Evolutionary conservation across 2,888 invertebrate species (phyloP).

Genomic region (Drosophila lacicola): DNA sequence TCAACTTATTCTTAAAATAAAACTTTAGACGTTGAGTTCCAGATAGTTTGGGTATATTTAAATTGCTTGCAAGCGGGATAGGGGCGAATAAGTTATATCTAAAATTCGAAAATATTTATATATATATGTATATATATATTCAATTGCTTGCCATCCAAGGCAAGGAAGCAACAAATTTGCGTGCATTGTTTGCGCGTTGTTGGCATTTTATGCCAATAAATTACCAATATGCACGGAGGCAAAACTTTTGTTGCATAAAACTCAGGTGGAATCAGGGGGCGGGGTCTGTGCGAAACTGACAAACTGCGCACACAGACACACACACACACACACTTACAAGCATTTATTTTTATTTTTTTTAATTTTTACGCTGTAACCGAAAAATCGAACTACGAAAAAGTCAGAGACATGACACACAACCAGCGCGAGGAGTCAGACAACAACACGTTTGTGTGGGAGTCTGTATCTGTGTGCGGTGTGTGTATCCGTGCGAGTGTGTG

Average conservation of each 20-base stretch:
- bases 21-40: too few relatives aligned
- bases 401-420: slow-evolving; percentile 54
- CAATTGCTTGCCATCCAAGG: slow-evolving; percentile 25
- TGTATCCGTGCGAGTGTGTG: too few relatives aligned
- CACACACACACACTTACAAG: slow-evolving; percentile 28
- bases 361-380: slow-evolving; percentile 56
- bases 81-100: too few relatives aligned
- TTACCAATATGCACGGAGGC: slow-evolving; percentile 76
- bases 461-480: slow-evolving; percentile 20
- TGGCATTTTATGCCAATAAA: slow-evolving; percentile 77
- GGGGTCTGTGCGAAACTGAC: slow-evolving; percentile 60
- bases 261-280: slow-evolving; percentile 45
- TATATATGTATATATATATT: too few relatives aligned
- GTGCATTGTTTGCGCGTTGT: slow-evolving; percentile 77
- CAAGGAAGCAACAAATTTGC: slow-evolving; percentile 66
- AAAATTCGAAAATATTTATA: background rate
- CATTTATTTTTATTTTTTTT: slow-evolving; percentile 68
- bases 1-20: too few relatives aligned
- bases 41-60: too few relatives aligned
- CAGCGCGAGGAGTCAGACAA: slow-evolving; percentile 29
- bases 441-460: slow-evolving; percentile 23
- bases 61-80: too few relatives aligned
- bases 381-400: slow-evolving; percentile 67
- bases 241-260: slow-evolving; percentile 67
- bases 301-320: slow-evolving; percentile 65